Percentiles rank a stretch among this genome's conserved stretches.
Evolutionary conservation across 1,140 invertebrate species (phyloP).

Genomic region (Apis dorsata): DNA sequence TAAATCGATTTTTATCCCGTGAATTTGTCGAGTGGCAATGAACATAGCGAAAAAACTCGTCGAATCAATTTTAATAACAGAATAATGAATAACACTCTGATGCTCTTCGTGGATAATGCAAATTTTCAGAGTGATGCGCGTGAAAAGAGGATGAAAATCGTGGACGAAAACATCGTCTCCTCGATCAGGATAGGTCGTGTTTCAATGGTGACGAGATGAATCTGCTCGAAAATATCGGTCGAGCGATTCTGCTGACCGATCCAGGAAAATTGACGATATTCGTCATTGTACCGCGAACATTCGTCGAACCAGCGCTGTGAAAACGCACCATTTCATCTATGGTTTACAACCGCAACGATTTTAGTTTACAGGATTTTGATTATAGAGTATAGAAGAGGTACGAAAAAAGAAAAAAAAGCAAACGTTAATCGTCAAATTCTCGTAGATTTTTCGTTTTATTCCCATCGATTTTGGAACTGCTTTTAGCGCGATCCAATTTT

Average conservation of each 20-base stretch:
- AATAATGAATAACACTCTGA: background rate
- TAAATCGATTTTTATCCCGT: background rate
- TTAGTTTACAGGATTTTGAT: slow-evolving; percentile 31
- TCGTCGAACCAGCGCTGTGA: background rate
- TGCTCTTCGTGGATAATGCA: slow-evolving; percentile 54
- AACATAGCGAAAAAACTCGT: background rate
- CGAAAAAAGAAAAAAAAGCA: background rate
- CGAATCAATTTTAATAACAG: background rate
- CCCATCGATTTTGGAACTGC: too few species aligned
- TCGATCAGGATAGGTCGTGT: background rate
- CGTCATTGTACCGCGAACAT: background rate
- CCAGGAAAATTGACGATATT: background rate
- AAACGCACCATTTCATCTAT: background rate
- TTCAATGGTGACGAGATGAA: background rate
- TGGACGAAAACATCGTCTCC: slow-evolving; percentile 35
- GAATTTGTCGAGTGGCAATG: background rate
- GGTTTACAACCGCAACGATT: background rate
- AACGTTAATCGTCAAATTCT: background rate
- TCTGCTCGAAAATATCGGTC: background rate
- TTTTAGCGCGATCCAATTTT: background rate
- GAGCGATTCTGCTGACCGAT: background rate
- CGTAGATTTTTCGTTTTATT: background rate
- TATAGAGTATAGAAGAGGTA: background rate
- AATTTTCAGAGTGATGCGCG: slow-evolving; percentile 34
- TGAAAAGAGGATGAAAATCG: slow-evolving; percentile 31